Evolutionary conservation across 64 coral and sea anemone genomes (phyloP).

Genomic region (Pocillopora verrucosa): DNA sequence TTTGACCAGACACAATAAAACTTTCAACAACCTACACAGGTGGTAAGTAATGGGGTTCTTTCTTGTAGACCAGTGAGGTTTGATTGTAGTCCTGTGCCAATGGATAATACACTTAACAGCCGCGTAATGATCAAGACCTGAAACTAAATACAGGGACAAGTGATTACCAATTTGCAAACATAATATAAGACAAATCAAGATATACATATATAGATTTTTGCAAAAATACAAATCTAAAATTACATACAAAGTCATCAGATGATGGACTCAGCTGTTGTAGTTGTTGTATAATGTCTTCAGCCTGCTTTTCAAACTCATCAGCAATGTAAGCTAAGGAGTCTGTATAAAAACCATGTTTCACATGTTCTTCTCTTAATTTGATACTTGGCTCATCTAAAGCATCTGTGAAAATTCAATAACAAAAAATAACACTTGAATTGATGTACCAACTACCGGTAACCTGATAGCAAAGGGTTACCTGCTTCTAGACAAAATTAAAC

Average conservation of each 20-base stretch:
- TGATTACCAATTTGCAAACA: neutral
- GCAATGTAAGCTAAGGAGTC: slow-evolving; percentile 8
- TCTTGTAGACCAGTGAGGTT: slow-evolving; percentile 17
- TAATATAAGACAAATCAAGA: neutral
- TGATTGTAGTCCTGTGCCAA: slow-evolving; percentile 17
- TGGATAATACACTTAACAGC: slow-evolving; percentile 13
- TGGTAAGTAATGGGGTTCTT: slow-evolving; percentile 7
- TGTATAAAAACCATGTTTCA: neutral
- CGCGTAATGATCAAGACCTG: slow-evolving; percentile 32
- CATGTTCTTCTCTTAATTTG: neutral
- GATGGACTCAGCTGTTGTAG: slow-evolving; percentile 12
- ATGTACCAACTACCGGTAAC: too few relatives aligned
- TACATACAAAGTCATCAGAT: slow-evolving; percentile 29
- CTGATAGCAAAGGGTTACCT: too few relatives aligned
- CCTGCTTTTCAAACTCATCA: slow-evolving; percentile 15
- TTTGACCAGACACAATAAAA: too few relatives aligned
- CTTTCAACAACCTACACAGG: slow-evolving; percentile 2
- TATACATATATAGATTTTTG: neutral
- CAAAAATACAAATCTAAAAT: too few relatives aligned
- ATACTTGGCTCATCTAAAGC: slow-evolving; percentile 35
- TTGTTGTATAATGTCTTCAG: neutral
- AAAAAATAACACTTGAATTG: neutral
- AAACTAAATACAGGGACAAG: neutral
- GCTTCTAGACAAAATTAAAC: too few relatives aligned
- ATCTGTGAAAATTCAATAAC: neutral